Evolutionary conservation across 2,797 vertebrate species (phyloP).

Genomic region (Zenarchopterus dispar): DNA sequence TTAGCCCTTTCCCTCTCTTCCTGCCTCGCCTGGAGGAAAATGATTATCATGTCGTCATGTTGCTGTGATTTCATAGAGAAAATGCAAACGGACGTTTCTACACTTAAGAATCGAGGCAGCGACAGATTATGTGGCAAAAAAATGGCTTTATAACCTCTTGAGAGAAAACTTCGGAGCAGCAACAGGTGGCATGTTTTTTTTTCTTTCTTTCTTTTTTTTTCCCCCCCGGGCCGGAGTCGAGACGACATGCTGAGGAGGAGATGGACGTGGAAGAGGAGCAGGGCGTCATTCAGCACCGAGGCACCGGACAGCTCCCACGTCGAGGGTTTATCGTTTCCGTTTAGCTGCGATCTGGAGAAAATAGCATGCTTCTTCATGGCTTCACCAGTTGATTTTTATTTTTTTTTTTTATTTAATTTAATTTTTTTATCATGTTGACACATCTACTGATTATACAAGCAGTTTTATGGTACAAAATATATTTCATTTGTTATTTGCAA

Average conservation of each 20-base stretch:
- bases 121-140: conserved; percentile 11
- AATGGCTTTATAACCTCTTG: conserved; percentile 41
- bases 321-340: conserved; percentile 42
- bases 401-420: too few relatives aligned
- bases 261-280: conserved; percentile 61
- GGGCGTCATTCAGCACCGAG: conserved; percentile 83
- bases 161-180: conserved; percentile 79
- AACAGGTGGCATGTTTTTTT: conserved; percentile 76
- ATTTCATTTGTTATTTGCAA: conserved; percentile 23
- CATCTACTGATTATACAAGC: conserved; percentile 26
- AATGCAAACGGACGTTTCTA: conserved; percentile 23
- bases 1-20: conserved; percentile 47
- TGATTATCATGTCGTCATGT: conserved; percentile 74
- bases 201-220: too few relatives aligned
- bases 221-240: conserved; percentile 61
- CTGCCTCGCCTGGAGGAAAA: conserved; percentile 62
- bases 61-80: conserved; percentile 51
- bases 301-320: conserved; percentile 77
- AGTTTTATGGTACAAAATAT: conserved; percentile 6
- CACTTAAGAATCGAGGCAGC: conserved; percentile 4
- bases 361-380: conserved; percentile 7
- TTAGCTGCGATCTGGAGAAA: conserved; percentile 30
- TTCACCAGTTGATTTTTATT: not conserved
- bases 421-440: conserved; percentile 10
- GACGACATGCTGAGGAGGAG: conserved; percentile 65